phyloP scores from a whole-genome alignment of 2,113 vertebrate genomes.

The Turnix velox region DNA sequence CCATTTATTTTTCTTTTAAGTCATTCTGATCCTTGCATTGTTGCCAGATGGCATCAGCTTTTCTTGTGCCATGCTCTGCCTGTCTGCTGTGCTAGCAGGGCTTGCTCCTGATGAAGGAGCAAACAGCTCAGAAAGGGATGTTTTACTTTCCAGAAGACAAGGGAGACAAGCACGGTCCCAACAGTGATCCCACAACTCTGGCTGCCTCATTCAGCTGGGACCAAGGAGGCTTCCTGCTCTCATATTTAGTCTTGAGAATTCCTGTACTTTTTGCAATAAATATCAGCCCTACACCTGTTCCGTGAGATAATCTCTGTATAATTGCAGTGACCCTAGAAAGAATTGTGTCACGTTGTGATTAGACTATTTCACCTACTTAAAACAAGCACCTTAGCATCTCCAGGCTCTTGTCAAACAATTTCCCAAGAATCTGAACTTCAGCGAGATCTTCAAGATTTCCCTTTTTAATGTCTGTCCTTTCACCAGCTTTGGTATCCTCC shows the following conservation, averaged over 20 bases:
- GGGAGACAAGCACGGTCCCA: rapidly evolving
- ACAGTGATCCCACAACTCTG: neutral
- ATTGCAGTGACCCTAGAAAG: neutral
- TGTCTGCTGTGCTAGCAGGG: neutral
- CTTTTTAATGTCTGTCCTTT: neutral
- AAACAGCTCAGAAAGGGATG: neutral
- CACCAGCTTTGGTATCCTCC: neutral
- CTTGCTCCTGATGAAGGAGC: neutral
- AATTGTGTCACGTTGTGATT: neutral
- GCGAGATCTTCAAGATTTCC: neutral
- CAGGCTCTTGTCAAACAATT: neutral
- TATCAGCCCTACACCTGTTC: rapidly evolving
- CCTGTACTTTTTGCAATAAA: neutral
- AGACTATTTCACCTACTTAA: neutral
- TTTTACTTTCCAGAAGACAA: neutral
- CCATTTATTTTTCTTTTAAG: neutral
- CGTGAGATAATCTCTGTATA: neutral
- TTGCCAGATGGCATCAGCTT: neutral
- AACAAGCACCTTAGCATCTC: rapidly evolving
- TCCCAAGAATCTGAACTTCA: neutral
- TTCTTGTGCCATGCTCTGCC: rapidly evolving
- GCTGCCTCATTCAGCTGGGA: rapidly evolving
- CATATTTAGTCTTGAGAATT: rapidly evolving
- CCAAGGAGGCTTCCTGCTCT: rapidly evolving
- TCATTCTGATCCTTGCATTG: neutral